These are phyloP conservation scores for Ctenodactylus gundi DNA, from an alignment of 2,113 vertebrate genomes.

Conservation along the genomic window DNA sequence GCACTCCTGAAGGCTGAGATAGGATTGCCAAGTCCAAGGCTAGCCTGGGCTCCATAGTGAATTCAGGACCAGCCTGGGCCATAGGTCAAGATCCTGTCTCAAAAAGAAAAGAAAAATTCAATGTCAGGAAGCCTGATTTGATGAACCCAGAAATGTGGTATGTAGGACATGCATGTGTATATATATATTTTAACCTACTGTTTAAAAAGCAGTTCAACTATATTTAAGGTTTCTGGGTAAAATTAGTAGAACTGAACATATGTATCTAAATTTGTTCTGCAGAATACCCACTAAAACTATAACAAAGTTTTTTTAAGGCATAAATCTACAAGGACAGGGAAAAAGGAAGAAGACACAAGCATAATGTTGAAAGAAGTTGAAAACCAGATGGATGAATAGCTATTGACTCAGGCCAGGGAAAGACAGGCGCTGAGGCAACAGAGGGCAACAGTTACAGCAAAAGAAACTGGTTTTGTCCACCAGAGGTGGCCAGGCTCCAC, in stretches of 20 bases:
- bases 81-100: no score
- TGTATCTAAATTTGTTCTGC: conserved; percentile 10
- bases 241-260: conserved; percentile 33
- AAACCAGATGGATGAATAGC: background rate
- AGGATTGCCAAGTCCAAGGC: no score
- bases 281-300: conserved; percentile 34
- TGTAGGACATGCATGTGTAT: background rate
- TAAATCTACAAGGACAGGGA: conserved; percentile 20
- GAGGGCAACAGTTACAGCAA: background rate
- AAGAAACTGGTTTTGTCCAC: background rate
- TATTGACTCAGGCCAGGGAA: background rate
- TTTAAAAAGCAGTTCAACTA: conserved; percentile 36
- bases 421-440: background rate
- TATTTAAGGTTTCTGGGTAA: conserved; percentile 37
- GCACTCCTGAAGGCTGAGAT: no score
- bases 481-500: background rate
- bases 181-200: background rate
- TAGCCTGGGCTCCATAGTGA: no score
- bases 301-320: conserved; percentile 17
- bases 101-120: no score
- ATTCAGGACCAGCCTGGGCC: no score
- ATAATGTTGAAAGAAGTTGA: conserved; percentile 11
- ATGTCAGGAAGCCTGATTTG: background rate
- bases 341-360: background rate
- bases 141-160: background rate